These are phyloP conservation scores for Microcebus griseorufus DNA, from an alignment of 2,113 vertebrate genomes.

Conservation along the genomic window DNA sequence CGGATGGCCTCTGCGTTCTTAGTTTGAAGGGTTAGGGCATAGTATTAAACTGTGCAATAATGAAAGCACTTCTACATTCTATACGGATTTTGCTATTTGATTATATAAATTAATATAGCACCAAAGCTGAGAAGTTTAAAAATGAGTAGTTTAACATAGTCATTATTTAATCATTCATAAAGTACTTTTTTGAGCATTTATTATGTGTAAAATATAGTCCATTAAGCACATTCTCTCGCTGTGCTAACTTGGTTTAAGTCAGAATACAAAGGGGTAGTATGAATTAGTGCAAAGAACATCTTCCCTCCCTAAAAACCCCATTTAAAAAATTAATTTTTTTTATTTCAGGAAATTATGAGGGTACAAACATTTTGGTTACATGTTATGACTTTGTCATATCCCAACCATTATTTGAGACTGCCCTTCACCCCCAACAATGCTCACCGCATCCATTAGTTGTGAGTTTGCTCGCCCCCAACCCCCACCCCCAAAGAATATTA, in stretches of 20 bases:
- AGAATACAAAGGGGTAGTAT: neutral
- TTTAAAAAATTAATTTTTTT: neutral
- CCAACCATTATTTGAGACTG: too few species aligned
- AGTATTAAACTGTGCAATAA: neutral
- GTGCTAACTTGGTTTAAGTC: neutral
- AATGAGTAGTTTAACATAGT: neutral
- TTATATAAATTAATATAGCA: neutral
- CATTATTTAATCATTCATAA: neutral
- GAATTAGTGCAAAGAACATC: neutral
- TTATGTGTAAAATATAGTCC: constrained; percentile 38
- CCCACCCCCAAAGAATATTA: too few species aligned
- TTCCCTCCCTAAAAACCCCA: neutral
- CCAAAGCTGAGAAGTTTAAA: constrained; percentile 32
- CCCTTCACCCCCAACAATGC: too few species aligned
- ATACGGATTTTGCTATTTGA: neutral
- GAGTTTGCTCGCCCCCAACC: too few species aligned
- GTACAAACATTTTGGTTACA: too few species aligned
- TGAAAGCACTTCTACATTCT: neutral
- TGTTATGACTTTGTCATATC: too few species aligned
- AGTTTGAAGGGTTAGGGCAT: neutral
- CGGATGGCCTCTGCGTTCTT: neutral
- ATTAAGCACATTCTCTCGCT: neutral
- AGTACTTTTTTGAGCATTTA: constrained; percentile 15
- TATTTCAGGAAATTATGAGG: too few species aligned
- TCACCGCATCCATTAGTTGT: too few species aligned